Evolutionary conservation across 53 echinoderm and acorn worm genomes (phyloP), one percentile per base, ranked within the genome.

Genomic region (Holothuria leucospilota): DNA sequence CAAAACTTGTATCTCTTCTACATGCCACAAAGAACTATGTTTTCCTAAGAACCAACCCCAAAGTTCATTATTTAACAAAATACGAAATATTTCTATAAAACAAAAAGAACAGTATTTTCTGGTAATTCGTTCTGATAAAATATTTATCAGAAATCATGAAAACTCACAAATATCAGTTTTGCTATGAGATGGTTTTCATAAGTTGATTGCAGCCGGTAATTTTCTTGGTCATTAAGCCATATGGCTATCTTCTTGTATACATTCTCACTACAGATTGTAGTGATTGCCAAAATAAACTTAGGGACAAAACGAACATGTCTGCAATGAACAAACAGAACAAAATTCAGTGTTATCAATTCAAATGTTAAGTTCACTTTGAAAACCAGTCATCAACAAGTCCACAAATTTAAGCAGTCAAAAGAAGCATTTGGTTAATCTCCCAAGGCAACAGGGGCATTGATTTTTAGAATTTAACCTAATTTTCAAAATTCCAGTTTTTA

Each of bases 151-250:
- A 46, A 56, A 34, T 34, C 34, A 34, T 34, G 34, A 56, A 66
- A 51, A 87, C 96, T 87, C 87, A 96, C 97, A 84, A 95, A 87
- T 63, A 95, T 92, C 26, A 96, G 88, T 84, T 96, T 96, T 39
- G 95, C 87, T 25, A 96, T 96, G 73, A 96, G 97, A 64, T 96
- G 97, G 58, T 96, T 96, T 72, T 96, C 97, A 56, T 93, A 95
- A 14, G 84, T 90, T 41, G 88, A 91, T 67, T 95, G 92, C 38
- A 93, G 88, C 51, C 95, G 62, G 85, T 96, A 96, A 91, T 96
- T 96, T 74, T 96, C 96, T 86, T 87, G 90, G 62, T 94, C 89
- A 49, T 96, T 96, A 69, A 95, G 84, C 97, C 97, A 95, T 46
- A 93, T 82, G n/a, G 97, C 97, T 56, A 95, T 88, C 85, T 88